Evolutionary conservation across 2,113 vertebrate species (phyloP).

Genomic region (Poecilia latipinna): DNA sequence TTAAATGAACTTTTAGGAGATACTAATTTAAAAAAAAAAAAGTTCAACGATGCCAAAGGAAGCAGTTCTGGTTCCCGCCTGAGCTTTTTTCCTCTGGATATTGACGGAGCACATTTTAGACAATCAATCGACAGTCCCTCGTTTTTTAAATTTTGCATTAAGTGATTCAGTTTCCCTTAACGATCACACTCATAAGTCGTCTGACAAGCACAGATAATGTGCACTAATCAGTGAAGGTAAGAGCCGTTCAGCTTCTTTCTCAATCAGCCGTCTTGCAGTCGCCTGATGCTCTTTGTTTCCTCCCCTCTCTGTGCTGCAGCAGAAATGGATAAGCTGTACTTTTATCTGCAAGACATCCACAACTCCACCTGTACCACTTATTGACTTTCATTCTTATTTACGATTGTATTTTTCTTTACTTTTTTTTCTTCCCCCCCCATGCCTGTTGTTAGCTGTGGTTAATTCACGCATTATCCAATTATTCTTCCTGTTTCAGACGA

Average conservation of each 20-base stretch:
- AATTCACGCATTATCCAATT: slow-evolving; percentile 78
- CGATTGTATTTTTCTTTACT: slow-evolving; percentile 12
- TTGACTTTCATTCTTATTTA: slow-evolving; percentile 47
- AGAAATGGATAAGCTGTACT: slow-evolving; percentile 62
- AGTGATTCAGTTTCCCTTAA: slow-evolving; percentile 55
- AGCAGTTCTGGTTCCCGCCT: not conserved
- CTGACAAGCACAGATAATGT: slow-evolving; percentile 81
- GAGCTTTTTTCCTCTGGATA: not conserved
- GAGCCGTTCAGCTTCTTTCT: slow-evolving; percentile 13
- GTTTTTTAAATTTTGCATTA: not conserved
- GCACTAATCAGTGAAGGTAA: slow-evolving; percentile 68
- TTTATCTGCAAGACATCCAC: slow-evolving; percentile 61
- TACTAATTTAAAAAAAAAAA: no score
- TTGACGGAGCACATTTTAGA: not conserved
- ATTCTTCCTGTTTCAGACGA: slow-evolving; percentile 85
- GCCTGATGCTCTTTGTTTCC: slow-evolving; percentile 19
- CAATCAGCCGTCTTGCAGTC: not conserved
- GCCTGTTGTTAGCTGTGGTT: slow-evolving; percentile 84
- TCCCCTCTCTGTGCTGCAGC: slow-evolving; percentile 23
- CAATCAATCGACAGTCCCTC: not conserved
- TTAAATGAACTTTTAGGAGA: no score
- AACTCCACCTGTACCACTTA: slow-evolving; percentile 34
- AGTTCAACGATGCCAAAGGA: no score
- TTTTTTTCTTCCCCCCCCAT: slow-evolving; percentile 63
- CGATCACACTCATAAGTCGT: slow-evolving; percentile 75